Conservation (phyloP, 30 jellyfish, hydroid and myxozoan genomes). For the Aurelia coerulea region DNA sequence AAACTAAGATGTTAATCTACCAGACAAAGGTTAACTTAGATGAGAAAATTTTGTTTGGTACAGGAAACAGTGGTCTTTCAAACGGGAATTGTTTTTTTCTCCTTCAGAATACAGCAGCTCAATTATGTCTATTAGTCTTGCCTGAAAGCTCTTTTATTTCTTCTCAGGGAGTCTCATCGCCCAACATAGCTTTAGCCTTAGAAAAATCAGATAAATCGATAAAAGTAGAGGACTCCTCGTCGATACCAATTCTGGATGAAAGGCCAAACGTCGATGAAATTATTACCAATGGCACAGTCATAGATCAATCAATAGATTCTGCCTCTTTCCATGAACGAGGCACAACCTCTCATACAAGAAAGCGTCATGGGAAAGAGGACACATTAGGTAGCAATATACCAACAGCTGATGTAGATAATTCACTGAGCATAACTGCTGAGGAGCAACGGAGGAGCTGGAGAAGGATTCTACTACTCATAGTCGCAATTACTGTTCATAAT, state of each 20-base stretch:
- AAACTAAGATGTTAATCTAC: too few species aligned
- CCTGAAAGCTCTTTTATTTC: neutral
- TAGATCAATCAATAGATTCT: conserved; percentile 4
- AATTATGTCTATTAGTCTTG: neutral
- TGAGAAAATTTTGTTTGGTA: too few species aligned
- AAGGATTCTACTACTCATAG: conserved; percentile 78
- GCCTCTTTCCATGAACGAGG: conserved; percentile 13
- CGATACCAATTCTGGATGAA: neutral
- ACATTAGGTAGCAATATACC: neutral
- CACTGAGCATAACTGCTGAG: neutral
- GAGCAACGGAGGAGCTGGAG: conserved; percentile 87
- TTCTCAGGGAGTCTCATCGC: conserved; percentile 55
- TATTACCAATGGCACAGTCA: conserved; percentile 5
- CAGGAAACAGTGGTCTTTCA: too few species aligned
- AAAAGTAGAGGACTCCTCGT: conserved; percentile 3
- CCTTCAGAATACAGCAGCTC: too few species aligned
- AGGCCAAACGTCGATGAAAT: neutral
- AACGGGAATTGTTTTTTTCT: too few species aligned
- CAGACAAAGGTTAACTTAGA: too few species aligned
- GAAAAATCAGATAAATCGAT: conserved; percentile 21
- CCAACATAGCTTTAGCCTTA: conserved; percentile 62
- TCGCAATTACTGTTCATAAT: conserved; percentile 93
- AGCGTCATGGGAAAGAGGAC: conserved; percentile 47
- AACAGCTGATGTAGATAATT: conserved; percentile 17
- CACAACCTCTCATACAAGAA: conserved; percentile 32